These are phyloP conservation scores for Zaprionus taronus DNA, from an alignment of 1,140 invertebrate genomes.

Conservation along the genomic window DNA sequence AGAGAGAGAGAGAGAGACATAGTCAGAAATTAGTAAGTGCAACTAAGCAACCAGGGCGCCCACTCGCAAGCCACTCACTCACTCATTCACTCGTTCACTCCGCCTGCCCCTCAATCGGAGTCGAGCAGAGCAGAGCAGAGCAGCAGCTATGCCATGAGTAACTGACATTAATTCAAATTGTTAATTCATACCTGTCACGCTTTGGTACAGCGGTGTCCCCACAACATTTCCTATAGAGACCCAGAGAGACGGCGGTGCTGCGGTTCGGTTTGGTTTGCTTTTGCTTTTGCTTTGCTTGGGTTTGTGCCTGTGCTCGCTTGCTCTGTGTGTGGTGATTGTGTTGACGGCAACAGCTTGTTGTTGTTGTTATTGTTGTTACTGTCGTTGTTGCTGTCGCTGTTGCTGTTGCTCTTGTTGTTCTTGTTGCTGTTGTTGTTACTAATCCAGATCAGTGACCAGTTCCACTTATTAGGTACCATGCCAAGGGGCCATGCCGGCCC, in stretches of 20 bases:
- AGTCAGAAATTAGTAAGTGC: conserved; percentile 81
- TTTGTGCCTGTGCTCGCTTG: conserved; percentile 19
- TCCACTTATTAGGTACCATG: conserved; percentile 79
- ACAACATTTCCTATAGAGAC: conserved; percentile 73
- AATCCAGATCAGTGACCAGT: conserved; percentile 82
- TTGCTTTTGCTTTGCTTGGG: background rate
- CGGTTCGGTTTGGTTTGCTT: conserved; percentile 20
- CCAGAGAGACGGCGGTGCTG: conserved; percentile 11
- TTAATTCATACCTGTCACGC: conserved; percentile 83
- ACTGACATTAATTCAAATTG: conserved; percentile 83
- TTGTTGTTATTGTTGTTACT: conserved; percentile 38
- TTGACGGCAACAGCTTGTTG: conserved; percentile 72
- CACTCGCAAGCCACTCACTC: conserved; percentile 60
- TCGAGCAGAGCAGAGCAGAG: conserved; percentile 22
- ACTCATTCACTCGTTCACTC: background rate
- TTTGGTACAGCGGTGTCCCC: conserved; percentile 83
- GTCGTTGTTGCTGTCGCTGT: conserved; percentile 44
- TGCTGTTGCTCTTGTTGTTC: background rate
- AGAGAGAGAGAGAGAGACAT: conserved; percentile 9
- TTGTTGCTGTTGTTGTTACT: conserved; percentile 64
- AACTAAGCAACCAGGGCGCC: conserved; percentile 76
- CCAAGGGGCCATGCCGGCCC: conserved; percentile 41
- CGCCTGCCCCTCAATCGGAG: conserved; percentile 12
- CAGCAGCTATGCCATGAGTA: conserved; percentile 80
- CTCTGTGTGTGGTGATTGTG: conserved; percentile 75